Evolutionary conservation across 2,113 vertebrate species (phyloP).

Genomic region (Microtus richardsoni): DNA sequence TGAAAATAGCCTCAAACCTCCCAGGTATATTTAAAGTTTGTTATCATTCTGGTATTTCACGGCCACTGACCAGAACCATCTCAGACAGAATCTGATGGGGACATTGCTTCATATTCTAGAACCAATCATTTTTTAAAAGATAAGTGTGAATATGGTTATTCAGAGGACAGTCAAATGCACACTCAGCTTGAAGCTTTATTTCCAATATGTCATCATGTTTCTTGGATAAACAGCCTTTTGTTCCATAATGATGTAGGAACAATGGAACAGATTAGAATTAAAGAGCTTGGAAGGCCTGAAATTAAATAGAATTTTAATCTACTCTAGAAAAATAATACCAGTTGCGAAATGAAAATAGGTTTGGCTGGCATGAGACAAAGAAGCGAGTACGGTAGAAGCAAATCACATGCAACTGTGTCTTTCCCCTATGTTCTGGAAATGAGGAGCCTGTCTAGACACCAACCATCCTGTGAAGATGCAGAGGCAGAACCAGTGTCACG

Average conservation of each 20-base stretch:
- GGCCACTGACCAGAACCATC: background rate
- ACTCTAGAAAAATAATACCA: background rate
- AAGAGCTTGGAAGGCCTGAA: background rate
- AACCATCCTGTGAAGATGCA: background rate
- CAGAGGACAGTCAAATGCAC: background rate
- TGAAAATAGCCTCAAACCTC: constrained; percentile 1
- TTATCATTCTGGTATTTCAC: constrained; percentile 13
- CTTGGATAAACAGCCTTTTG: background rate
- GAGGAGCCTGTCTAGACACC: background rate
- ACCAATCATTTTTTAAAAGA: background rate
- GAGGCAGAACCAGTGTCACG: background rate
- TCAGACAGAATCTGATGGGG: background rate
- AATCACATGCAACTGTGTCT: background rate
- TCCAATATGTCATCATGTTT: background rate
- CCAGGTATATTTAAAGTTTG: background rate
- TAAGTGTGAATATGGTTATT: background rate
- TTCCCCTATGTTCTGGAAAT: background rate
- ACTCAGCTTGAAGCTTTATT: background rate
- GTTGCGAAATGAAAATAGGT: background rate
- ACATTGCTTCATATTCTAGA: background rate
- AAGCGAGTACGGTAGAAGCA: background rate
- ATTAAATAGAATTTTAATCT: constrained; percentile 6
- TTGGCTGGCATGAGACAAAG: background rate
- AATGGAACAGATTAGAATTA: background rate
- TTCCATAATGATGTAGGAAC: background rate